Percentiles rank a stretch among this genome's conserved stretches.
phyloP scores from a whole-genome alignment of 2,888 invertebrate genomes.

The Sinotaia quadrata region DNA sequence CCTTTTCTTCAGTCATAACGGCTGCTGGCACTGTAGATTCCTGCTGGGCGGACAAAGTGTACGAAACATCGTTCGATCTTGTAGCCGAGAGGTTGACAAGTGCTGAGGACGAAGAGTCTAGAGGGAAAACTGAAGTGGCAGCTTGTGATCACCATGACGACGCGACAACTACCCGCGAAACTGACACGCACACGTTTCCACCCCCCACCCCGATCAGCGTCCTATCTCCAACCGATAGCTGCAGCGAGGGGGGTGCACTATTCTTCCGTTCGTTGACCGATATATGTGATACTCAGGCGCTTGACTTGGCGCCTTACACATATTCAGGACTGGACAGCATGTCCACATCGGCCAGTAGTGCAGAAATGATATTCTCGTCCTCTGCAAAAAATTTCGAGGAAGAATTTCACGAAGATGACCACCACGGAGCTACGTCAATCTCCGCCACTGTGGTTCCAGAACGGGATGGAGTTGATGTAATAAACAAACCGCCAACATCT shows the following conservation, averaged over 20 bases:
- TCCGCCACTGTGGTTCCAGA: too few relatives aligned
- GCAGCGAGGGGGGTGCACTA: constrained; percentile 4
- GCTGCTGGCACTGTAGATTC: too few relatives aligned
- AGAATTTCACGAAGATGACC: background rate
- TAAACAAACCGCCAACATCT: too few relatives aligned
- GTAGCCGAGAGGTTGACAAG: too few relatives aligned
- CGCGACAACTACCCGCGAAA: background rate
- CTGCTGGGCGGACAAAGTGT: too few relatives aligned
- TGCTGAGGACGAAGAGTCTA: background rate
- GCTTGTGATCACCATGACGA: background rate
- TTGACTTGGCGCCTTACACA: background rate
- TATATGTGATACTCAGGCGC: constrained; percentile 26
- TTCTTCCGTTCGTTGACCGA: constrained; percentile 14
- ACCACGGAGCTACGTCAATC: too few relatives aligned
- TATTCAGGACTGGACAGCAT: constrained; percentile 19
- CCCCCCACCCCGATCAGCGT: constrained; percentile 3
- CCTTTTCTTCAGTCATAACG: too few relatives aligned
- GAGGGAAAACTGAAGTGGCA: background rate
- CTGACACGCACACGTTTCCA: background rate
- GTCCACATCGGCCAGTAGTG: constrained; percentile 21
- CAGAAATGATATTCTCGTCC: constrained; percentile 25
- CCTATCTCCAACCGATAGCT: constrained; percentile 1
- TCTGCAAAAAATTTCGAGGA: constrained; percentile 3
- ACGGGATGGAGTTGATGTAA: too few relatives aligned
- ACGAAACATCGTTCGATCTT: too few relatives aligned